A percentile compares a stretch with the other conserved stretches of the same genome.
These are phyloP conservation scores for Macrosoma leucophasiata DNA, from an alignment of 2,888 invertebrate species.

Conservation along the genomic window DNA sequence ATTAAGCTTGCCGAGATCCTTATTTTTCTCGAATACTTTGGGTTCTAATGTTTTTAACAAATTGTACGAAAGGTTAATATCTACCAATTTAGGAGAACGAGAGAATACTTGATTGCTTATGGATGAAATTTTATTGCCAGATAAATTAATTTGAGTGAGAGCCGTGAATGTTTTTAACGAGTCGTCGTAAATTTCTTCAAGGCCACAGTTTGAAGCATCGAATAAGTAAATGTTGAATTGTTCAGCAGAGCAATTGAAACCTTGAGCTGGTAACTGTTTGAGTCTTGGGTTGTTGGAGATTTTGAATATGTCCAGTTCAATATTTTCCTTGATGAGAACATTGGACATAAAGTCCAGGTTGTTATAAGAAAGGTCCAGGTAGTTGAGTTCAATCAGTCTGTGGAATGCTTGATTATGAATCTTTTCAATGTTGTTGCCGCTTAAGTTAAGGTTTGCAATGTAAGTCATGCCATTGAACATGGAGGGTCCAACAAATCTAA, in stretches of 20 bases:
- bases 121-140: conserved; percentile 79
- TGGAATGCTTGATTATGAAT: conserved; percentile 82
- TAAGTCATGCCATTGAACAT: conserved; percentile 79
- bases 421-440: conserved; percentile 80
- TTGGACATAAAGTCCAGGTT: conserved; percentile 79
- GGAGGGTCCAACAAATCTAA: conserved; percentile 78
- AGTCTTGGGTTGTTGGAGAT: conserved; percentile 83
- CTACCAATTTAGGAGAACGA: conserved; percentile 74
- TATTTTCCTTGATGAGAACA: conserved; percentile 81
- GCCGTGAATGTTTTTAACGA: conserved; percentile 84
- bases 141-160: conserved; percentile 79
- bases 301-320: conserved; percentile 80
- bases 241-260: conserved; percentile 78
- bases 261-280: conserved; percentile 78
- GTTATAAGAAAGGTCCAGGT: conserved; percentile 85
- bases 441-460: conserved; percentile 80
- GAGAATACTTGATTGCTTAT: conserved; percentile 74
- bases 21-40: conserved; percentile 80
- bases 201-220: conserved; percentile 84
- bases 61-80: conserved; percentile 84
- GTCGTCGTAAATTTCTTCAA: conserved; percentile 77
- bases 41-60: conserved; percentile 76
- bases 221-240: conserved; percentile 80
- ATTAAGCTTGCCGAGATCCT: conserved; percentile 78
- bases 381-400: conserved; percentile 78